Evolutionary conservation across 2,113 vertebrate genomes (phyloP).

Genomic region (Psophia crepitans): DNA sequence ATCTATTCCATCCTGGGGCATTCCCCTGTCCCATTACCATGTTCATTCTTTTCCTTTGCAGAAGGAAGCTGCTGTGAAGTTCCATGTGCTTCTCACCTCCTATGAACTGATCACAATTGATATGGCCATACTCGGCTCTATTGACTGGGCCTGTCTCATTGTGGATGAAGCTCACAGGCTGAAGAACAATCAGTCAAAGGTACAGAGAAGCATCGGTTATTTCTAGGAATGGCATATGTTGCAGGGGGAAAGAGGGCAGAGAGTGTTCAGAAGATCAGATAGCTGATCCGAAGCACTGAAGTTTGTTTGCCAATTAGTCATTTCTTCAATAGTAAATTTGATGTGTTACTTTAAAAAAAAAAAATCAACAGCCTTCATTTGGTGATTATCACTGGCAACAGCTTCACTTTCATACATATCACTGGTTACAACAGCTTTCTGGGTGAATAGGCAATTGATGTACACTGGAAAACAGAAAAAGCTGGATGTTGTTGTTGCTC

Average conservation of each 20-base stretch:
- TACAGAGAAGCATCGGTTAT: constrained; percentile 24
- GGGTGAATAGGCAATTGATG: neutral
- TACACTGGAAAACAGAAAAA: neutral
- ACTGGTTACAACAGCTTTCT: neutral
- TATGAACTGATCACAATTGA: constrained; percentile 97
- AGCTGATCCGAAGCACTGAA: neutral
- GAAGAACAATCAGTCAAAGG: constrained; percentile 98
- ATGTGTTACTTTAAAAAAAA: neutral
- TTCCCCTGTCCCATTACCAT: neutral
- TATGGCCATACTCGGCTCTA: constrained; percentile 93
- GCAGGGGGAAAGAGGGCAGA: neutral
- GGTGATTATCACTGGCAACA: neutral
- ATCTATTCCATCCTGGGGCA: neutral
- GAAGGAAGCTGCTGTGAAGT: constrained; percentile 96
- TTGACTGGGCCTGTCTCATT: constrained; percentile 96
- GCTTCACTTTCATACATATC: neutral
- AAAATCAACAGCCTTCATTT: neutral
- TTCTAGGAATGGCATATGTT: neutral
- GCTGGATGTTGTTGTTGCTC: neutral
- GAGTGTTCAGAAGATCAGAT: neutral
- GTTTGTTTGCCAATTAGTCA: neutral
- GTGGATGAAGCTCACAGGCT: constrained; percentile 96
- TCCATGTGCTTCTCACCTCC: constrained; percentile 92
- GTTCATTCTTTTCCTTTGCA: constrained; percentile 51
- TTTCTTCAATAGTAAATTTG: neutral